Conservation (phyloP, 2,113 vertebrate species). For the Aegypius monachus region DNA sequence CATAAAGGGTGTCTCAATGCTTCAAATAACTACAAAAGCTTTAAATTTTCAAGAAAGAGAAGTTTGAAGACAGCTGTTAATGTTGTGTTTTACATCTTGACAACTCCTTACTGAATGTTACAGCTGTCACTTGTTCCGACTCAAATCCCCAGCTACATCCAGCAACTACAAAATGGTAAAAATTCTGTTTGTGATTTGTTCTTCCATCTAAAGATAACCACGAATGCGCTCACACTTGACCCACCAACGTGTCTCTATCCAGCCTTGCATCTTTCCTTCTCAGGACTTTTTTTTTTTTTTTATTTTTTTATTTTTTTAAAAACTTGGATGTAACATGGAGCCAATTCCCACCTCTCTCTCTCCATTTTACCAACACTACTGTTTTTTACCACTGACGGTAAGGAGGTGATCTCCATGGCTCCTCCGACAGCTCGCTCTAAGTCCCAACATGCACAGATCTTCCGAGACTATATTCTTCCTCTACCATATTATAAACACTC, state of each 20-base stretch:
- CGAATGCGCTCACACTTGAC: not conserved
- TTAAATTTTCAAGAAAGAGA: not conserved
- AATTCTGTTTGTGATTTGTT: not conserved
- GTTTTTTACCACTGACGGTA: not conserved
- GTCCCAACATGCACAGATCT: not conserved
- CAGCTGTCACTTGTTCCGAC: rapidly evolving
- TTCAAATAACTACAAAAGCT: not conserved
- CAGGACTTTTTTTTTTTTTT: no score
- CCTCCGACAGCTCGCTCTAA: not conserved
- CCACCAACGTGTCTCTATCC: not conserved
- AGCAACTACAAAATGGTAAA: rapidly evolving
- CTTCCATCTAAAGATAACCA: not conserved
- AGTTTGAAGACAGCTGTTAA: not conserved
- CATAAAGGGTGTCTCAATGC: not conserved
- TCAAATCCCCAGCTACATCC: not conserved
- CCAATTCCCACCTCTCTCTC: not conserved
- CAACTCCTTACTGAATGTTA: rapidly evolving
- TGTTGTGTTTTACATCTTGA: not conserved
- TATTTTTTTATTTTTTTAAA: not conserved
- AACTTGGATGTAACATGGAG: not conserved
- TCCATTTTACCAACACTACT: not conserved
- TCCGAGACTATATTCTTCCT: not conserved
- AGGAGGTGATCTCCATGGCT: not conserved
- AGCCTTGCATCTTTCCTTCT: not conserved
- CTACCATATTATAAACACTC: not conserved